Base-by-base conservation (phyloP, 2,797 vertebrate genomes). In the Esox masquinongy region DNA sequence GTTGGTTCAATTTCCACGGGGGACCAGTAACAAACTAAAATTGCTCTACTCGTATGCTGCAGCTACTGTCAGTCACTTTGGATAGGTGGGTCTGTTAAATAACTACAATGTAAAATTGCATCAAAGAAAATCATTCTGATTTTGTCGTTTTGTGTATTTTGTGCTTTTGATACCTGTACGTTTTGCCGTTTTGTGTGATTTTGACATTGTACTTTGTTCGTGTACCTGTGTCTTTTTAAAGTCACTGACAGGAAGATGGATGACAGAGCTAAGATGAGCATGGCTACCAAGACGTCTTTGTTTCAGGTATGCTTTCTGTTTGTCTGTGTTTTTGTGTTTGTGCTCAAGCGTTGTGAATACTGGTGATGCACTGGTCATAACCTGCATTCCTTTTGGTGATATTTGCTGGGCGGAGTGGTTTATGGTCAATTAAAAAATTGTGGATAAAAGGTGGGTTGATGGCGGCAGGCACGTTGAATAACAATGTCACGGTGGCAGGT, bases 281-380 rank as follows among this genome's bases (percentile, higher is more conserved):
- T 78, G n/a, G 82, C 86, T 68, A 84, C 88, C 77, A 91, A 86
- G 72, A 79, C 73, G 78, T 90, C 88, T 84, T 59, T 84, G 75
- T 84, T 87, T 73, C 91, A 92, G 89, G 94, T 95, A 90, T 66
- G 12, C 73, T 51, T n/a, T 68, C 1, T 67, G 19, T 15, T 17
- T 49, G 68, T 34, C 14, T 68, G 12, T 19, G 12, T 29, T 11
- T 43, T 17, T 70, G 68, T 79, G 74, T 79, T 34, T 69, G 16
- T 69, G 29, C 5, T 39, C 36, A 39, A 3, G 19, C 68, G 14
- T 64, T 68, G 39, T 68, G 49, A 63, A 70, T 43, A 49, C 72
- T 50, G n/a, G 68, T 70, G 43, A 39, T 39, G 36, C 36, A 5
- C 29, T 31, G 29, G 29, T 31, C 29, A 31, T 31, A 31, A 31